phyloP scores from a whole-genome alignment of 2,888 invertebrate genomes.

The Melanotus villosus region DNA sequence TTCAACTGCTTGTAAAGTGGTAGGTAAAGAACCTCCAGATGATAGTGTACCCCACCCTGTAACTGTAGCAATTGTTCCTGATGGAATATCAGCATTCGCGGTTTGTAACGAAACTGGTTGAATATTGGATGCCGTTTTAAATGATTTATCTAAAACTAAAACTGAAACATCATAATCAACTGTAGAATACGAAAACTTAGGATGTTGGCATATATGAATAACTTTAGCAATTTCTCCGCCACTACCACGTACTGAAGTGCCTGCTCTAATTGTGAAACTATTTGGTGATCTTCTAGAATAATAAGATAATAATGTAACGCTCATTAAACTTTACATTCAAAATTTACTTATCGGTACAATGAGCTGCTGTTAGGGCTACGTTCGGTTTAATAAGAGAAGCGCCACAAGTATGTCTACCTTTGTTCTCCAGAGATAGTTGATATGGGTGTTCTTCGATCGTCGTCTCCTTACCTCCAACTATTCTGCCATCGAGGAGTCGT shows the following conservation, averaged over 20 bases:
- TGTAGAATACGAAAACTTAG: neutral
- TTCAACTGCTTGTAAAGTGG: neutral
- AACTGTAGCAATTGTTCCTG: neutral
- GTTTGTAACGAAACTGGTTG: conserved; percentile 10
- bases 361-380: conserved; percentile 27
- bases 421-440: conserved; percentile 12
- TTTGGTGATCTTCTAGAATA: neutral
- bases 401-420: conserved; percentile 11
- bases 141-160: neutral
- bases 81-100: neutral
- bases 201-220: conserved; percentile 7
- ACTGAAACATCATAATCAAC: conserved; percentile 22
- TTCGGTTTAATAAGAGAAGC: conserved; percentile 9
- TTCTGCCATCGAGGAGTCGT: no score
- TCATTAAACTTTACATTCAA: neutral
- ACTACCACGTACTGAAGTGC: neutral
- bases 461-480: conserved; percentile 17
- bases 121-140: neutral
- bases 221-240: conserved; percentile 24
- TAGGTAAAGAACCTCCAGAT: neutral
- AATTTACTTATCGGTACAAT: conserved; percentile 21
- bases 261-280: neutral
- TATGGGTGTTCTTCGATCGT: conserved; percentile 25
- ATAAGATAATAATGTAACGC: neutral
- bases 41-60: conserved; percentile 26